Conservation (phyloP, 2,113 vertebrate species). For the Eonycteris spelaea region DNA sequence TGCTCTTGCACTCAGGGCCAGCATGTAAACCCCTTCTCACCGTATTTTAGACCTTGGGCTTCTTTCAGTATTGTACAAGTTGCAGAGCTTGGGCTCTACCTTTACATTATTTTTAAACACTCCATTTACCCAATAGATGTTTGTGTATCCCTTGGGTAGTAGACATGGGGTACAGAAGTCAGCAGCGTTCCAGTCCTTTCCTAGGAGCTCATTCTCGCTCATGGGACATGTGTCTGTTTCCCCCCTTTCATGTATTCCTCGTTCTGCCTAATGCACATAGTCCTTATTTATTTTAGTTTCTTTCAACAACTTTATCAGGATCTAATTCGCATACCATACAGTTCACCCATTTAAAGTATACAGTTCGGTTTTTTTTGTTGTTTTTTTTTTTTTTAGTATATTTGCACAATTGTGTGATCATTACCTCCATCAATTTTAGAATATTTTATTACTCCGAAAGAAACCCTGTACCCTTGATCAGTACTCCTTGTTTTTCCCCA, state of each 20-base stretch:
- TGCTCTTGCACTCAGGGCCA: not conserved
- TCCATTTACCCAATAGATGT: not conserved
- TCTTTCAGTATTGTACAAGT: not conserved
- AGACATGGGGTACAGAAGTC: not conserved
- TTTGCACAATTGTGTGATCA: not conserved
- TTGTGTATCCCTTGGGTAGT: not conserved
- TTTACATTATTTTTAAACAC: not conserved
- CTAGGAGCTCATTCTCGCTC: not conserved
- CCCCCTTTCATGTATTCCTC: not conserved
- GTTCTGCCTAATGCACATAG: not conserved
- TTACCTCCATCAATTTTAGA: not conserved
- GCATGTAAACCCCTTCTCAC: not conserved
- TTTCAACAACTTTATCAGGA: not conserved
- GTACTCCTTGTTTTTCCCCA: not conserved
- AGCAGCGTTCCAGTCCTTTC: not conserved
- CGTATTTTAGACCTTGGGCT: not conserved
- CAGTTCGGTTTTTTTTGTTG: too few species aligned
- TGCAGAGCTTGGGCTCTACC: not conserved
- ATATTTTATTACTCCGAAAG: not conserved
- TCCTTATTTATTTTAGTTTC: not conserved
- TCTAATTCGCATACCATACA: not conserved
- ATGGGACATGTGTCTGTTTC: not conserved
- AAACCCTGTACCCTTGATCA: not conserved
- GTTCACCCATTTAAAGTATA: not conserved
- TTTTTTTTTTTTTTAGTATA: not conserved